These are phyloP conservation scores for Syngnathus rostellatus DNA, from an alignment of 2,797 vertebrate genomes.

Conservation along the genomic window DNA sequence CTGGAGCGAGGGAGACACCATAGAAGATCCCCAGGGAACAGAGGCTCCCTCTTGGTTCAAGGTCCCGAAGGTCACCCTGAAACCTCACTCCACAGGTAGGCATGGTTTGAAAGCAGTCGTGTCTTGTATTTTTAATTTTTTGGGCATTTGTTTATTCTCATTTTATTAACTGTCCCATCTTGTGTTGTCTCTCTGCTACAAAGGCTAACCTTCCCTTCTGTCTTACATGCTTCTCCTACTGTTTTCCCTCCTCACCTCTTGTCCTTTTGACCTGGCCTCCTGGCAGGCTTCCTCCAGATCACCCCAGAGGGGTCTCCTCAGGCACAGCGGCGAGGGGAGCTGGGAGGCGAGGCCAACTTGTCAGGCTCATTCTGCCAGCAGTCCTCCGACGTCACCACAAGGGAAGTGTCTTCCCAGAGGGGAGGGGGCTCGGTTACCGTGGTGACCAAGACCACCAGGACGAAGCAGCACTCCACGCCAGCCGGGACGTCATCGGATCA, in stretches of 20 bases:
- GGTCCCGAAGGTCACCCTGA: conserved; percentile 74
- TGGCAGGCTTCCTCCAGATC: conserved; percentile 60
- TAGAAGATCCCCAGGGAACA: conserved; percentile 37
- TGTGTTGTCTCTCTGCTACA: conserved; percentile 33
- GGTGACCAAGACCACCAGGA: conserved; percentile 62
- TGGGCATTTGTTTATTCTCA: background rate
- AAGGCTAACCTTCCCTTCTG: conserved; percentile 20
- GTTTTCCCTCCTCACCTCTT: background rate
- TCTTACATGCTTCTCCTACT: background rate
- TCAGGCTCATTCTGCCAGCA: conserved; percentile 66
- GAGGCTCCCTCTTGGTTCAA: conserved; percentile 74
- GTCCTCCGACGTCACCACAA: conserved; percentile 63
- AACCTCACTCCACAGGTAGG: conserved; percentile 69
- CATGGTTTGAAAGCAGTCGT: background rate
- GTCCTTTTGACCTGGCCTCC: background rate
- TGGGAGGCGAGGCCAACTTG: conserved; percentile 54
- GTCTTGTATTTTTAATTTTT: background rate
- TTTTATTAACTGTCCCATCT: conserved; percentile 12
- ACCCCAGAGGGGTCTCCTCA: conserved; percentile 63
- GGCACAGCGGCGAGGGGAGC: conserved; percentile 51
- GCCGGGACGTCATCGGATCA: conserved; percentile 56
- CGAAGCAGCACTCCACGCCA: conserved; percentile 52
- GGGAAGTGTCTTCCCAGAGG: conserved; percentile 47
- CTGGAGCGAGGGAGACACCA: conserved; percentile 46
- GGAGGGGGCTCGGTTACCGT: conserved; percentile 46